Conservation (phyloP, 2,888 invertebrate genomes). For the Strigamia crassipes region DNA sequence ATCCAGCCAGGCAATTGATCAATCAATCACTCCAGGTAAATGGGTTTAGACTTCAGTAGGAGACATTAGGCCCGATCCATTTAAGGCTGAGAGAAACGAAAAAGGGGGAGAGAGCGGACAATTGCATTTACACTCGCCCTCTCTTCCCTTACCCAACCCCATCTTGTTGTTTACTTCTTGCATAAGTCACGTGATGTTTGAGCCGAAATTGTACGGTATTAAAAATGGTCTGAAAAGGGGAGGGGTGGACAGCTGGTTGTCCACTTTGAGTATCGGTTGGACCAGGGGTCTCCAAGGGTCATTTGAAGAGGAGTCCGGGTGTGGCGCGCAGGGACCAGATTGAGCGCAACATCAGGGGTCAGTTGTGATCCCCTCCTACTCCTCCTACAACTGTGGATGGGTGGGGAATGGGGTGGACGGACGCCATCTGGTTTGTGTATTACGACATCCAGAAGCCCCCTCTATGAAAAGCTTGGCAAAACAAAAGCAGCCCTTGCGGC, state of each 20-base stretch:
- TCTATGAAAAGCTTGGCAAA: background rate
- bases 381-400: background rate
- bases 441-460: background rate
- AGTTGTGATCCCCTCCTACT: background rate
- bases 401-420: background rate
- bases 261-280: background rate
- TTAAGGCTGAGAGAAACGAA: background rate
- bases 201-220: background rate
- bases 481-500: background rate
- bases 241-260: background rate
- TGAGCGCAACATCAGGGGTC: background rate
- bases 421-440: background rate
- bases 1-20: conserved; percentile 44
- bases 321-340: too few relatives aligned
- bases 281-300: too few relatives aligned
- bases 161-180: background rate
- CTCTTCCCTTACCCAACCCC: background rate
- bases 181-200: background rate
- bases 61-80: conserved; percentile 43
- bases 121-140: background rate
- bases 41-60: conserved; percentile 43
- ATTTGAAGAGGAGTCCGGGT: too few relatives aligned
- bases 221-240: too few relatives aligned
- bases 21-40: conserved; percentile 45
- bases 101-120: background rate